phyloP scores from a whole-genome alignment of 2,113 vertebrate species.

The Lophochroa leadbeateri region DNA sequence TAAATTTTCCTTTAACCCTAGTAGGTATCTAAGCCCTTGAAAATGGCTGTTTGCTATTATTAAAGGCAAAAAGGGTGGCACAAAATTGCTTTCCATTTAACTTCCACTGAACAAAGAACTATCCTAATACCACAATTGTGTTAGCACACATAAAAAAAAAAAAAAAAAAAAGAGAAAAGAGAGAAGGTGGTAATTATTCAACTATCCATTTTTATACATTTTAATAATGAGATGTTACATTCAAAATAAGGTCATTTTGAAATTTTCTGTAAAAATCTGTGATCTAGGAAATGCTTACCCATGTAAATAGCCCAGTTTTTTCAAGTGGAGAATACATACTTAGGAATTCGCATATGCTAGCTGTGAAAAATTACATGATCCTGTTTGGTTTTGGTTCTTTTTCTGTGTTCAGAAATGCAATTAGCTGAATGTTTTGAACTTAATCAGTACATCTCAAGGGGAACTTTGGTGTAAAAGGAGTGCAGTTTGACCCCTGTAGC shows the following conservation, averaged over 20 bases:
- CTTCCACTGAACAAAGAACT: not conserved
- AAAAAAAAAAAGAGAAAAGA: not conserved
- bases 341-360: not conserved
- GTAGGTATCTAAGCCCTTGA: not conserved
- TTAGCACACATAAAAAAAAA: not conserved
- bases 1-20: not conserved
- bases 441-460: not conserved
- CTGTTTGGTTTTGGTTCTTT: not conserved
- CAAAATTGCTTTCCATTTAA: not conserved
- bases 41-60: not conserved
- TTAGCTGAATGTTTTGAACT: not conserved
- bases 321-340: not conserved
- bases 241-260: not conserved
- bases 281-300: not conserved
- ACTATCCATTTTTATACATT: not conserved
- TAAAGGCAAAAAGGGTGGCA: not conserved
- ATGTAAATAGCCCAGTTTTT: not conserved
- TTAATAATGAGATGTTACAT: slow-evolving; percentile 20
- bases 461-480: slow-evolving; percentile 18
- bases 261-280: not conserved
- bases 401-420: not conserved
- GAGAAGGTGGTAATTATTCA: slow-evolving; percentile 7
- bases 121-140: not conserved
- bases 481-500: slow-evolving; percentile 40
- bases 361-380: not conserved